Evolutionary conservation across 2,888 invertebrate genomes (phyloP), one percentile per base, ranked within the genome.

Genomic region (Patella ulyssiponensis): DNA sequence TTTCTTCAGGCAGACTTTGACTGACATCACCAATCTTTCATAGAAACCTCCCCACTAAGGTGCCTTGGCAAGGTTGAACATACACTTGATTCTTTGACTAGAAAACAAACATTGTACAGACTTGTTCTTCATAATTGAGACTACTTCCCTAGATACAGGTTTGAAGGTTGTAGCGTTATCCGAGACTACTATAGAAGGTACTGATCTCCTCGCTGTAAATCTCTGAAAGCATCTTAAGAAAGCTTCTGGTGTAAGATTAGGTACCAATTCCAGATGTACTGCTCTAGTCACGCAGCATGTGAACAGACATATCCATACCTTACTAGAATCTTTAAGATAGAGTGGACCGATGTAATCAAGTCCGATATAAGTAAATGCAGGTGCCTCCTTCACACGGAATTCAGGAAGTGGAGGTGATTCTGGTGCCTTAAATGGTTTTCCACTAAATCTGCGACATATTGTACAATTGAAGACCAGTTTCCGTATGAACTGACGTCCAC

Each of bases 111-210:
- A 33, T 33, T 33, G 33, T 33, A 64, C 64, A 20, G 64, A 64
- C 23, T n/a, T 20, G 23, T 64, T 23, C 12, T 64, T 7, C 64
- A 64, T 64, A n/a, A 64, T 64, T 20, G 20, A 20, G 64, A n/a
- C 23, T 9, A 52, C 20, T 27, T 74, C 27, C 17, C 44, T 14
- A n/a, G 74, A 58, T 70, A 74, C 73, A 9, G 69, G 33, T 17
- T 56, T 27, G 74, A 75, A 77, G 15, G 73, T 74, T 17, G 73
- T 58, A 11, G 51, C 69, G 52, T 77, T 77, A 69, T 77, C 77
- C 5, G 44, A 75, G 17, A 77, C 51, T n/a, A 77, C 51, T 20
- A 33, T 51, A n/a, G 5, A 33, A 5, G 77, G 77, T 9, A 54
- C 1, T 44, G 73, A 73, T 23, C 69, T 27, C 20, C 74, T 20